phyloP scores from a whole-genome alignment of 1,140 invertebrate species.

The Psix sp. region DNA sequence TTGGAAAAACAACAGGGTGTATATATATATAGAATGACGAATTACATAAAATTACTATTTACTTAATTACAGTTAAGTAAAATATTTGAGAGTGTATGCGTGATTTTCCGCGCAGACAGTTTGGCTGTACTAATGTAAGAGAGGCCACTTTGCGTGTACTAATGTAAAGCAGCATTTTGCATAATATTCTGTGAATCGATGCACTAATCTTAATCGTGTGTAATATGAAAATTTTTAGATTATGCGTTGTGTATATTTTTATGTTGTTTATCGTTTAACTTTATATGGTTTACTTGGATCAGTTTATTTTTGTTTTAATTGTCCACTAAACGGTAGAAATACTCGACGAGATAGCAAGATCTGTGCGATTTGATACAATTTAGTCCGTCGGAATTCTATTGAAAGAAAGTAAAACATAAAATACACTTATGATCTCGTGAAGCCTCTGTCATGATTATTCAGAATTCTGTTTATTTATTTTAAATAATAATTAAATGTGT shows the following conservation, averaged over 20 bases:
- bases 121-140: conserved; percentile 58
- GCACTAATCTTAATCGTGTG: conserved; percentile 30
- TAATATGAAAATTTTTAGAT: conserved; percentile 36
- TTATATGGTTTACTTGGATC: conserved; percentile 2
- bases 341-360: conserved; percentile 8
- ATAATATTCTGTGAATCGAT: conserved; percentile 21
- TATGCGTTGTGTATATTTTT: conserved; percentile 34
- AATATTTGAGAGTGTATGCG: conserved; percentile 2
- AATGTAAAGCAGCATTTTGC: conserved; percentile 18
- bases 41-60: conserved; percentile 72
- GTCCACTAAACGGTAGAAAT: no score
- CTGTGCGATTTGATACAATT: conserved; percentile 29
- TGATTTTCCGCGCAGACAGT: conserved; percentile 46
- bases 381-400: conserved; percentile 34
- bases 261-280: conserved; percentile 28
- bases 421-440: conserved; percentile 43
- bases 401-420: conserved; percentile 54
- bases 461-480: conserved; percentile 42
- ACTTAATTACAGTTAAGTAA: conserved; percentile 72
- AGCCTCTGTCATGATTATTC: conserved; percentile 31
- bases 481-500: background rate
- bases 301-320: conserved; percentile 10
- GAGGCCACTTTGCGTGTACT: conserved; percentile 40
- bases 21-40: conserved; percentile 68
- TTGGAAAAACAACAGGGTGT: conserved; percentile 71